A percentile compares a stretch with the other conserved stretches of the same genome.
Conservation (phyloP, 2,888 invertebrate genomes). For the Rhagonycha fulva region DNA sequence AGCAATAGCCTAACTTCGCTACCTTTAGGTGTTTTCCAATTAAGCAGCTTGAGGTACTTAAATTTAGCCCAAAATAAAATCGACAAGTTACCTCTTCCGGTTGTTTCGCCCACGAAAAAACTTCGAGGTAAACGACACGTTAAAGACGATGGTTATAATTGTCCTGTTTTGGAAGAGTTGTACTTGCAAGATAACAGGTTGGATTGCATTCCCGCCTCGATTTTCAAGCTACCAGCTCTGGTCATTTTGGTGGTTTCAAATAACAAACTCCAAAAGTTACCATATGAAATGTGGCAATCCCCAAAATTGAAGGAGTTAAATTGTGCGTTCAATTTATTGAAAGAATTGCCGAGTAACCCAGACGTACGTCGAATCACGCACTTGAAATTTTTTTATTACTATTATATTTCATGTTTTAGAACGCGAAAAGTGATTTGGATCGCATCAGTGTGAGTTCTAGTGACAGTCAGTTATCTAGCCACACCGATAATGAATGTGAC, state of each 20-base stretch:
- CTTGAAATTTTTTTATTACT: neutral
- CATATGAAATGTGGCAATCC: slow-evolving; percentile 84
- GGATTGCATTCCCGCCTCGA: slow-evolving; percentile 76
- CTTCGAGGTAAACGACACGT: slow-evolving; percentile 41
- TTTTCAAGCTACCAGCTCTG: slow-evolving; percentile 81
- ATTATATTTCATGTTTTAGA: slow-evolving; percentile 35
- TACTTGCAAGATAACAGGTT: slow-evolving; percentile 91
- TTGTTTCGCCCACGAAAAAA: slow-evolving; percentile 46
- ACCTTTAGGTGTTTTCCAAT: slow-evolving; percentile 81
- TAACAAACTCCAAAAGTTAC: slow-evolving; percentile 85
- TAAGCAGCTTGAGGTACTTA: slow-evolving; percentile 77
- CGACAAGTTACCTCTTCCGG: slow-evolving; percentile 68
- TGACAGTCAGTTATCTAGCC: slow-evolving; percentile 53
- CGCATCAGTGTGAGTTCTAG: slow-evolving; percentile 53
- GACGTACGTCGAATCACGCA: slow-evolving; percentile 45
- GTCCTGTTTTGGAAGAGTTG: slow-evolving; percentile 85
- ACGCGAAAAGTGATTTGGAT: slow-evolving; percentile 49
- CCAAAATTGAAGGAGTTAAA: slow-evolving; percentile 87
- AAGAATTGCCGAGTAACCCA: slow-evolving; percentile 71
- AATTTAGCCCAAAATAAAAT: slow-evolving; percentile 90
- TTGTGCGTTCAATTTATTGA: slow-evolving; percentile 84
- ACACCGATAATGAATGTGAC: slow-evolving; percentile 48
- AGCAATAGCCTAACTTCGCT: slow-evolving; percentile 81
- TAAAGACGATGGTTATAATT: slow-evolving; percentile 60
- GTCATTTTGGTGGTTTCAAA: slow-evolving; percentile 89